Evolutionary conservation across 2,888 invertebrate genomes (phyloP).

Genomic region (Netelia melanura): DNA sequence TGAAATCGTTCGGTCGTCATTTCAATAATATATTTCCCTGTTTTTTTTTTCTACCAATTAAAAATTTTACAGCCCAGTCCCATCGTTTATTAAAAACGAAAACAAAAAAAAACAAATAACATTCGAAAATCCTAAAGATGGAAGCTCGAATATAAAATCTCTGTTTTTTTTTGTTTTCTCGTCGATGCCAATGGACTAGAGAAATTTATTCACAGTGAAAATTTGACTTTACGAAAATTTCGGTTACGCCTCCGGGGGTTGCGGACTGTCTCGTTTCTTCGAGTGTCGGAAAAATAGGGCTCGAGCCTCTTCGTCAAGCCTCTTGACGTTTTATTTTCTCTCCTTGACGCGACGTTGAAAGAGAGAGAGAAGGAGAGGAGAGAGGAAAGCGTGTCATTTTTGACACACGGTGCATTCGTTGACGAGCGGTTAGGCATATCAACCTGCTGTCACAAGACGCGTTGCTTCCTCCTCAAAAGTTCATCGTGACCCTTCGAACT

Average conservation of each 20-base stretch:
- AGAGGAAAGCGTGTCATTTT: conserved; percentile 76
- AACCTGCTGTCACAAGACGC: conserved; percentile 76
- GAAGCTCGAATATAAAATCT: not conserved
- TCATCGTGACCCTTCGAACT: conserved; percentile 20
- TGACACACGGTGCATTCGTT: conserved; percentile 75
- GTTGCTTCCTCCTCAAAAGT: conserved; percentile 15
- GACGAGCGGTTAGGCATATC: conserved; percentile 67
- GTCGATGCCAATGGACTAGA: not conserved
- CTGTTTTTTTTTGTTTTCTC: not conserved
- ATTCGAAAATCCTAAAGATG: not conserved
- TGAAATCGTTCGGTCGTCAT: conserved; percentile 44
- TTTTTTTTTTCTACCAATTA: not conserved
- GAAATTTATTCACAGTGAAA: not conserved
- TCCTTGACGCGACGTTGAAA: conserved; percentile 9
- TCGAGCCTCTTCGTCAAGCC: not conserved
- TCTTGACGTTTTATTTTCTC: conserved; percentile 31
- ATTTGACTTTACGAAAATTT: conserved; percentile 14
- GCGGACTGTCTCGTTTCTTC: conserved; percentile 10
- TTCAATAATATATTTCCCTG: conserved; percentile 21
- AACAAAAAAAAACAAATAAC: not conserved
- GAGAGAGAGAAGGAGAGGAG: conserved; percentile 29
- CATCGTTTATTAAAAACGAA: conserved; percentile 5
- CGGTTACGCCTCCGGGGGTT: conserved; percentile 8
- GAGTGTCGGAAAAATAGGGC: conserved; percentile 16
- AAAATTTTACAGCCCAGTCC: not conserved